Evolutionary conservation across 2,113 vertebrate genomes (phyloP), one percentile per base, ranked within the genome.

Genomic region (Marmota monax): DNA sequence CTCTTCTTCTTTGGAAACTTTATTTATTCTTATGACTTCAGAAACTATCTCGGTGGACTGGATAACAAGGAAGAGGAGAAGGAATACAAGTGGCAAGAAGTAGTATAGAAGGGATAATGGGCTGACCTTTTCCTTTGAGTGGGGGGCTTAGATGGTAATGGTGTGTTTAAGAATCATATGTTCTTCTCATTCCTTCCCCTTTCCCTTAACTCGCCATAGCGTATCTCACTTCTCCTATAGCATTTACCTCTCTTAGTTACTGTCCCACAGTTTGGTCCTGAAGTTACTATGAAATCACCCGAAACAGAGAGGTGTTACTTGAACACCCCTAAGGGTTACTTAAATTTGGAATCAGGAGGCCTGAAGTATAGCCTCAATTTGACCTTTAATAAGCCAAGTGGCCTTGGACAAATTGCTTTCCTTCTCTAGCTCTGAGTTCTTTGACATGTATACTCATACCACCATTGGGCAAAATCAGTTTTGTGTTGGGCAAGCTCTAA

Each of bases 361-460:
- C 67, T 89, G 39, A 63, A 17, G n/a, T 89, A 82, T 91, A 39
- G 25, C 37, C 67, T 90, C 79, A 63, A 1, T 17, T 87, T 48
- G 53, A 56, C 3, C 4, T 87, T 79, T 70, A 86, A 87, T 16
- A 92, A 74, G 74, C 17, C 74, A 84, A 78, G 34, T 72, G 73
- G 84, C 65, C 58, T 53, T 88, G 86, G 42, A 16, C 37, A 95
- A 87, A 85, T 85, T 85, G 34, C 45, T 76, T 48, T 93, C 37
- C 42, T 10, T 72, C 69, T 93, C 25, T 27, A 69, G 20, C 32
- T 70, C 37, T 72, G 45, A 51, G 73, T 85, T 70, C 51, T 32
- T 25, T 76, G 67, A 85, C 32, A 20, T 58, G 17, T 39, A 45
- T 18, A 70, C 25, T 83, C 53, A 48, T 16, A 61, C 39, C 51